phyloP scores from a whole-genome alignment of 2,888 invertebrate species.

The Diaprepes abbreviatus region DNA sequence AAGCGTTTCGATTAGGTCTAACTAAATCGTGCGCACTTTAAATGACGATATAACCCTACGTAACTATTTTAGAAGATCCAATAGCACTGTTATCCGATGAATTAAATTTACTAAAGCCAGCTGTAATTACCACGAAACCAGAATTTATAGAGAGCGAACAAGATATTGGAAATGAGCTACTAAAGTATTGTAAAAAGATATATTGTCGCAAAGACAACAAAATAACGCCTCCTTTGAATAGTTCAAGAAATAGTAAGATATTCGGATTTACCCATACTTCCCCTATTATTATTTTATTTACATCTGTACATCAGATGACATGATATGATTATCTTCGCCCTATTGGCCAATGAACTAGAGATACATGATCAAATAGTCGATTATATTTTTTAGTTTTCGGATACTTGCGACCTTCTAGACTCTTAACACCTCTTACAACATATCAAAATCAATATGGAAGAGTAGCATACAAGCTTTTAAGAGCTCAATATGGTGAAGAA shows the following conservation, averaged over 20 bases:
- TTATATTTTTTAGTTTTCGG: conserved; percentile 49
- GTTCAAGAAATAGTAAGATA: conserved; percentile 48
- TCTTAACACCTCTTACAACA: conserved; percentile 33
- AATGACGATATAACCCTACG: too few relatives aligned
- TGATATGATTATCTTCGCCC: too few relatives aligned
- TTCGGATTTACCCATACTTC: too few relatives aligned
- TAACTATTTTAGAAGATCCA: not conserved
- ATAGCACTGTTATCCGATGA: not conserved
- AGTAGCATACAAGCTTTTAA: conserved; percentile 39
- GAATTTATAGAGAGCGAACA: conserved; percentile 22
- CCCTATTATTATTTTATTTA: too few relatives aligned
- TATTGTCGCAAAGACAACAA: conserved; percentile 41
- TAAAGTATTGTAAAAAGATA: conserved; percentile 49
- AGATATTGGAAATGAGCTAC: conserved; percentile 48
- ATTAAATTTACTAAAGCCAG: not conserved
- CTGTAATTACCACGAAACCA: not conserved
- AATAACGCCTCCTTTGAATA: conserved; percentile 50
- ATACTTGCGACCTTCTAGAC: conserved; percentile 43
- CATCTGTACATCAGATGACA: too few relatives aligned
- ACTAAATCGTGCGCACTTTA: too few relatives aligned
- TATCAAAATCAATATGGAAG: conserved; percentile 46
- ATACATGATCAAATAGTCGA: too few relatives aligned
- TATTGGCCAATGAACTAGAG: too few relatives aligned
- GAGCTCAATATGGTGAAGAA: too few relatives aligned
- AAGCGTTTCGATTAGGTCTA: too few relatives aligned